Percentiles rank a stretch among this genome's conserved stretches.
Evolutionary conservation across 2,797 vertebrate genomes (phyloP).

Genomic region (Parauchenoglanis ngamensis): DNA sequence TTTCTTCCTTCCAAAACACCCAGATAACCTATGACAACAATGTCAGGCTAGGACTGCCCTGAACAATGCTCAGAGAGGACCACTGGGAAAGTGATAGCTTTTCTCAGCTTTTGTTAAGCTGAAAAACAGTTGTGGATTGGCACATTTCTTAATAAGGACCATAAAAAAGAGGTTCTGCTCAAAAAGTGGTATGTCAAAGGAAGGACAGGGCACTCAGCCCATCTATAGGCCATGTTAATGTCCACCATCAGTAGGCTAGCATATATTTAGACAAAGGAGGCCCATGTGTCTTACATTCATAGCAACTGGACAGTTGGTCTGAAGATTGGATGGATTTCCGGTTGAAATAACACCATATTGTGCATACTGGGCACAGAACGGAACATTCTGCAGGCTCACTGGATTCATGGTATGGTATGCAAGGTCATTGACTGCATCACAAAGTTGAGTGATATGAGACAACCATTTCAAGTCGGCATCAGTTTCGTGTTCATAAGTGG

Average conservation of each 20-base stretch:
- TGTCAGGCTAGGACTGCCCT: background rate
- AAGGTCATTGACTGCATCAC: background rate
- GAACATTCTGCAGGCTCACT: background rate
- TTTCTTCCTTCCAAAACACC: background rate
- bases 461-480: background rate
- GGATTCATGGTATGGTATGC: background rate
- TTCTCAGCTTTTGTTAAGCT: too few species aligned
- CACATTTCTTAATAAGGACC: background rate
- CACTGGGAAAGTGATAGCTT: background rate
- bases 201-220: background rate
- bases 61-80: background rate
- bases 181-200: background rate
- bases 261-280: background rate
- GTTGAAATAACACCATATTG: conserved; percentile 1
- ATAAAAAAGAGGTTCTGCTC: background rate
- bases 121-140: background rate
- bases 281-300: background rate
- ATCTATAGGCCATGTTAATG: background rate
- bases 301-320: background rate
- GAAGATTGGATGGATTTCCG: background rate
- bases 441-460: background rate
- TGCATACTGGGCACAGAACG: background rate
- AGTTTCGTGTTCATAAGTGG: background rate
- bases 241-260: background rate
- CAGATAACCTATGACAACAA: background rate